A percentile compares a stretch with the other conserved stretches of the same genome.
Conservation (phyloP, 2,888 invertebrate genomes). For the Agrochola circellaris region DNA sequence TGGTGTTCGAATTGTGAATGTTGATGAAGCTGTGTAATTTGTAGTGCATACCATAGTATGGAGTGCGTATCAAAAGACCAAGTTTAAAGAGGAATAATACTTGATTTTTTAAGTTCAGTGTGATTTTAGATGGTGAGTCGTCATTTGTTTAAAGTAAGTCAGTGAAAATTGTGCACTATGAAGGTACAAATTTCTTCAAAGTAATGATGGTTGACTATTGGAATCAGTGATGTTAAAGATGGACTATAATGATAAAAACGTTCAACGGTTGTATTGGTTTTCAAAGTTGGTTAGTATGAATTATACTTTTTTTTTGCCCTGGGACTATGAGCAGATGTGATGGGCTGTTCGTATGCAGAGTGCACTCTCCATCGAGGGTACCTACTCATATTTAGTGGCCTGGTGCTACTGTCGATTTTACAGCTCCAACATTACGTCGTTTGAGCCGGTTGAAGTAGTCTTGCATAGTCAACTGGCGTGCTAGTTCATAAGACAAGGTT, state of each 20-base stretch:
- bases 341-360: too few relatives aligned
- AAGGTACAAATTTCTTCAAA: not conserved
- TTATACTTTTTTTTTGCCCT: not conserved
- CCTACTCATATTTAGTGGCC: too few relatives aligned
- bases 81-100: not conserved
- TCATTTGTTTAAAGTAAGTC: not conserved
- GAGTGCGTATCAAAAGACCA: slow-evolving; percentile 1
- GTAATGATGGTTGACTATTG: not conserved
- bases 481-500: not conserved
- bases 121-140: not conserved
- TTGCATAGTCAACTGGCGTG: too few relatives aligned
- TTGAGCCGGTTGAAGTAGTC: too few relatives aligned
- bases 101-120: slow-evolving; percentile 12
- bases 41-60: not conserved
- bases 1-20: slow-evolving; percentile 17
- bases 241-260: slow-evolving; percentile 42
- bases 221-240: slow-evolving; percentile 35
- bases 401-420: too few relatives aligned
- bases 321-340: too few relatives aligned
- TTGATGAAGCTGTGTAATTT: slow-evolving; percentile 10
- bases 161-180: slow-evolving; percentile 8
- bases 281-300: slow-evolving; percentile 57
- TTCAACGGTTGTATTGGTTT: slow-evolving; percentile 34
- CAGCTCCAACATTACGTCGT: too few relatives aligned
- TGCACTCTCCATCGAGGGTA: too few relatives aligned